Evolutionary conservation across 2,797 vertebrate genomes (phyloP), one percentile per base, ranked within the genome.

Genomic region (Selene dorsalis): DNA sequence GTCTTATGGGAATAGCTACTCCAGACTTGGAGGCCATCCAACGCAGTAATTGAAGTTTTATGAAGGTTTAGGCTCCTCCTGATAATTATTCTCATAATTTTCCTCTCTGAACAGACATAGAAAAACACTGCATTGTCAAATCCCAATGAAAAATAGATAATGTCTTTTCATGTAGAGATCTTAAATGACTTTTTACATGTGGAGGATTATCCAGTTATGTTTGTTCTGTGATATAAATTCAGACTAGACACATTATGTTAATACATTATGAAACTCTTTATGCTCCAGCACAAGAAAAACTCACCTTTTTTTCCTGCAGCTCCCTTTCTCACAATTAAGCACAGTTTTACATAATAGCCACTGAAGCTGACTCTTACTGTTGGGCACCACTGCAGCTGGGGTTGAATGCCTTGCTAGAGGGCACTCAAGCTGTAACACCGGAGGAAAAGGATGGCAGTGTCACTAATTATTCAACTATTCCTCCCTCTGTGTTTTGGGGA

Each of bases 11-110:
- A 86, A 86, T 82, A 35, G 32, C 32, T 35, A 77, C 28, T 81
- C 63, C 64, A 75, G 88, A 94, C 91, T 88, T 96, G 94, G 95
- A 96, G 95, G 78, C 63, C 39, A 2, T 84, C 84, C 81, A 89
- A 71, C 10, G 12, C 38, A 71, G 58, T 73, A 80, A 87, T 83
- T 79, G 60, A 84, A 77, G 67, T 76, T 89, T 80, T 64, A 22
- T 84, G 35, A 85, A 83, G 67, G 70, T 75, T 80, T 63, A 53
- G 53, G 28, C 12, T 48, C 66, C n/a, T 80, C 11, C 28, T 69
- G 47, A 75, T 85, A 59, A 70, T 73, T 76, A 64, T 75, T 68
- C 48, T 74, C 14, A 59, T 69, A 22, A 28, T 52, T 72, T 45
- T 28, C 0, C 45, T 38, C 0, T 10, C 13, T 17, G 30, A 77